Evolutionary conservation across 2,113 vertebrate species (phyloP), one percentile per base, ranked within the genome.

Genomic region (Otus sunia): DNA sequence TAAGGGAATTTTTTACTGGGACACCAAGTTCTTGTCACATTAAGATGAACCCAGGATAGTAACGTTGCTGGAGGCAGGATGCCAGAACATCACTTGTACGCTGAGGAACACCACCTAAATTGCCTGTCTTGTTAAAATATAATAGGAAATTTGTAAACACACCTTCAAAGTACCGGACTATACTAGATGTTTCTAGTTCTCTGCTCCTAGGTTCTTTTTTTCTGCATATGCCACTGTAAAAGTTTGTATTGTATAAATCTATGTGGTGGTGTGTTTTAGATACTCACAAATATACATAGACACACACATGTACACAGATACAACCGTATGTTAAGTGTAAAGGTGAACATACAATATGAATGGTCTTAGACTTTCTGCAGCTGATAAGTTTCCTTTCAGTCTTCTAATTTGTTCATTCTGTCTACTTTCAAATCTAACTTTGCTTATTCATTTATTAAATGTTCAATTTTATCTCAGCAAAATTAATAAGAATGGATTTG

Each of bases 11-110:
- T 94, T 93, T 85, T 83, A 72, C 18, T 91, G 77, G 41, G 68
- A 95, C 77, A 94, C 77, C n/a, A 66, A 92, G 75, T 85, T 94
- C 95, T 80, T 86, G 90, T 92, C 66, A 94, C 79, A 92, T 92
- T 88, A 86, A 83, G 91, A 86, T 29, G 76, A 93, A 92, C 32
- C 36, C 53, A 56, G 37, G 86, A 37, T 10, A 79, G 92, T 45
- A 84, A 79, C 12, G 68, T 41, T 85, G 67, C 82, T 95, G 77
- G 85, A 86, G 85, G 89, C 84, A 96, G 62, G 30, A 84, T 90
- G 78, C 67, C 88, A 95, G 90, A 94, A 86, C 72, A 90, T 75
- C 77, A 86, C 58, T 83, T 16, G 41, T 50, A 69, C 30, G 14
- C 71, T 62, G 59, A 83, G 43, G 75, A 94, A 64, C 76, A 90